Evolutionary conservation across 1,140 invertebrate species (phyloP).

Genomic region (Limonius californicus): DNA sequence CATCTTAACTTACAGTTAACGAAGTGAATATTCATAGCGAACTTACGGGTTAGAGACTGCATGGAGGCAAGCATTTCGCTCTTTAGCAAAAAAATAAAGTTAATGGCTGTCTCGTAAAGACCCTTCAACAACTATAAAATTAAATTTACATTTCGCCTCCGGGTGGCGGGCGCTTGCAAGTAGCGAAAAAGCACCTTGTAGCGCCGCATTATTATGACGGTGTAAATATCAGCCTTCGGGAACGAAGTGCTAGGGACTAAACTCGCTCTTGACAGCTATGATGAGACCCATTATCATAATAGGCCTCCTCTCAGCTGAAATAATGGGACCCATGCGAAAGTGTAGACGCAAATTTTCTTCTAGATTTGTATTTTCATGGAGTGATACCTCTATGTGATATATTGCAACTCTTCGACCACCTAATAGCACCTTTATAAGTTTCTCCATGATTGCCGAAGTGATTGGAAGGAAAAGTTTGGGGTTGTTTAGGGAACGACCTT

Average conservation of each 20-base stretch:
- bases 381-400: neutral
- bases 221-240: slow-evolving; percentile 12
- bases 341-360: slow-evolving; percentile 1
- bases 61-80: neutral
- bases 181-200: slow-evolving; percentile 12
- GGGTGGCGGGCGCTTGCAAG: neutral
- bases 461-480: too few species aligned
- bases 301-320: neutral
- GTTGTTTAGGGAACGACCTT: too few species aligned
- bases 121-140: slow-evolving; percentile 8
- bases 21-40: too few species aligned
- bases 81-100: slow-evolving; percentile 5
- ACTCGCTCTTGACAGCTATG: slow-evolving; percentile 5
- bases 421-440: too few species aligned
- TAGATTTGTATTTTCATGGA: slow-evolving; percentile 1
- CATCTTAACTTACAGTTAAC: too few species aligned
- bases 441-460: too few species aligned
- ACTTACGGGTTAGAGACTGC: neutral
- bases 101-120: slow-evolving; percentile 1
- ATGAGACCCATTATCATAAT: slow-evolving; percentile 12
- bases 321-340: neutral
- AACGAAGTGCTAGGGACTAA: neutral
- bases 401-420: too few species aligned
- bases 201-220: neutral
- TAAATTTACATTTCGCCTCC: slow-evolving; percentile 12